phyloP scores from a whole-genome alignment of 2,888 invertebrate genomes.

The Chromoteleia sp. region DNA sequence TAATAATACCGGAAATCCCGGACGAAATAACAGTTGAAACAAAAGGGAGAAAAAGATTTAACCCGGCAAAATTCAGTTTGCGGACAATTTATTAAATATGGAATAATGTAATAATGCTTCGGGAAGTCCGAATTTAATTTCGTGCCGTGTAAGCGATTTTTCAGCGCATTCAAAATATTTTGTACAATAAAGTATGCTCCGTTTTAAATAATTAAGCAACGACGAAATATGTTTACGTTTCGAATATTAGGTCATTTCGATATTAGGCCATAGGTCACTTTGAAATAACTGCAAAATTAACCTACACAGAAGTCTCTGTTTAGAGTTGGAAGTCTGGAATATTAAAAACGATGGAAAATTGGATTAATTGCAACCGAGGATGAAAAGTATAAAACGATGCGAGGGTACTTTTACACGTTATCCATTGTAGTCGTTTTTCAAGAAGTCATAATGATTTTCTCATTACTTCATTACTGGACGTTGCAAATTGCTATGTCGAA shows the following conservation, averaged over 20 bases:
- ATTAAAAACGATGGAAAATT: conserved; percentile 6
- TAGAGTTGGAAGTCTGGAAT: neutral
- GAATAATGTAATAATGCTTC: neutral
- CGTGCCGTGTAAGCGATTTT: neutral
- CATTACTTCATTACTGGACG: too few species aligned
- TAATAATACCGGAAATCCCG: conserved; percentile 16
- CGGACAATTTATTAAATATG: conserved; percentile 19
- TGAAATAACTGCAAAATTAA: too few species aligned
- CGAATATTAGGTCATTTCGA: too few species aligned
- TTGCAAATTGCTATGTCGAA: too few species aligned
- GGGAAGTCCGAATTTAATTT: neutral
- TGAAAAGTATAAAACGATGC: conserved; percentile 1
- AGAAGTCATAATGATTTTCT: conserved; percentile 3
- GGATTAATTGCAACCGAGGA: conserved; percentile 1
- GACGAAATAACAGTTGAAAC: conserved; percentile 7
- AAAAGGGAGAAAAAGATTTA: conserved; percentile 26
- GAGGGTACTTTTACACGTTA: neutral
- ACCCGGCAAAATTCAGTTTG: conserved; percentile 11
- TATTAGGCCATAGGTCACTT: too few species aligned
- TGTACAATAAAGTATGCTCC: too few species aligned
- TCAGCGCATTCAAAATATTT: too few species aligned
- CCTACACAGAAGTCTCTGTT: neutral
- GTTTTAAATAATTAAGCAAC: too few species aligned
- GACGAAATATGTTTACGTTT: too few species aligned
- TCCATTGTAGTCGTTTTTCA: neutral